Conservation (phyloP, 2,888 invertebrate genomes). For the Nemotelus pantherinus region DNA sequence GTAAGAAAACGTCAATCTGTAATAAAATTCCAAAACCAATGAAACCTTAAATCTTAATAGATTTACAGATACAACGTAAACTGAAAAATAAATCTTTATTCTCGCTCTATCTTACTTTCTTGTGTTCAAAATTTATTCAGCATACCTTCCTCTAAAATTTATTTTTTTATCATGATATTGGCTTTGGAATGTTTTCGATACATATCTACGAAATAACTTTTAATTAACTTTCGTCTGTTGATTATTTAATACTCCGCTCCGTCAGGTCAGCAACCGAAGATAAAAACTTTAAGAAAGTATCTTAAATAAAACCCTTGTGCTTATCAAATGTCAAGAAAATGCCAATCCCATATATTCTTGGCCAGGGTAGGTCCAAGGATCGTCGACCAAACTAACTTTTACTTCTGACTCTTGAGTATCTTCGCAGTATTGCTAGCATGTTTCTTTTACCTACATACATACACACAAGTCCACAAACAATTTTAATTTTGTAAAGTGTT, state of each 20-base stretch:
- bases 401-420: neutral
- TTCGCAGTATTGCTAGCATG: neutral
- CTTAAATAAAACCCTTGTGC: conserved; percentile 37
- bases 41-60: too few relatives aligned
- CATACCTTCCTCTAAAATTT: neutral
- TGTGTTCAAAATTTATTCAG: neutral
- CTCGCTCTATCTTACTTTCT: too few relatives aligned
- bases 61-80: too few relatives aligned
- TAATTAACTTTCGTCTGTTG: conserved; percentile 31
- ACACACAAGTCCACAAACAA: conserved; percentile 46
- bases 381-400: conserved; percentile 13
- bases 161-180: conserved; percentile 20
- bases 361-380: neutral
- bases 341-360: conserved; percentile 40
- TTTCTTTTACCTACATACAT: neutral
- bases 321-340: conserved; percentile 45
- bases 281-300: conserved; percentile 42
- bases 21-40: too few relatives aligned
- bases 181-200: conserved; percentile 9
- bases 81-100: too few relatives aligned
- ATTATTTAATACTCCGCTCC: conserved; percentile 22
- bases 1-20: too few relatives aligned
- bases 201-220: conserved; percentile 9
- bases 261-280: conserved; percentile 4
- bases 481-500: conserved; percentile 48